A percentile compares a stretch with the other conserved stretches of the same genome.
Evolutionary conservation across 30 jellyfish, hydroid and myxozoan genomes (phyloP).

Genomic region (Rhopilema esculentum): DNA sequence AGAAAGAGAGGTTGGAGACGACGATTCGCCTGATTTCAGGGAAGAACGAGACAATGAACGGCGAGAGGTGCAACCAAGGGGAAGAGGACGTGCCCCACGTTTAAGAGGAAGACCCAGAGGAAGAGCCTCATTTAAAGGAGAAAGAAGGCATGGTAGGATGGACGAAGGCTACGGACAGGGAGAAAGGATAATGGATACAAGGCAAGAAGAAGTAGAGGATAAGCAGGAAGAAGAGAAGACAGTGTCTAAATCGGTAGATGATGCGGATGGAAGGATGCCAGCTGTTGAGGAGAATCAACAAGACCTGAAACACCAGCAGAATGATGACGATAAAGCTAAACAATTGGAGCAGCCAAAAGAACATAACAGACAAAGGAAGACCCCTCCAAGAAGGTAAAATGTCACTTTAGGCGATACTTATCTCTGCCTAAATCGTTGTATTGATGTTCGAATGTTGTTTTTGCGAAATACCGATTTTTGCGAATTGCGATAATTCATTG

Average conservation of each 20-base stretch:
- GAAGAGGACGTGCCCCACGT: conserved; percentile 40
- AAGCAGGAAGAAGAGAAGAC: neutral
- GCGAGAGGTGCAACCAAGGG: conserved; percentile 10
- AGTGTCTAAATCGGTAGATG: neutral
- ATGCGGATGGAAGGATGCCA: neutral
- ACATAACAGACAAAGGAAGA: neutral
- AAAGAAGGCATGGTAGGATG: conserved; percentile 6
- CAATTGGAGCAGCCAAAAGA: neutral
- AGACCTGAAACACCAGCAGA: too few relatives aligned
- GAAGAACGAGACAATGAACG: neutral
- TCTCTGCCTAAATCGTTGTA: too few relatives aligned
- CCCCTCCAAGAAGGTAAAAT: neutral
- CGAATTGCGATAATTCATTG: too few relatives aligned
- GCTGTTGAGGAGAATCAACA: neutral
- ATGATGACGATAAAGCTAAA: neutral
- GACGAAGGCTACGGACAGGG: conserved; percentile 1
- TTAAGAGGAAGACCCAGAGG: conserved; percentile 60
- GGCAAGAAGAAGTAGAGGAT: neutral
- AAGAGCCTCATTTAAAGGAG: conserved; percentile 32
- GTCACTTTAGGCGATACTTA: too few relatives aligned
- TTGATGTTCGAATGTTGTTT: too few relatives aligned
- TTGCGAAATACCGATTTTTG: too few relatives aligned
- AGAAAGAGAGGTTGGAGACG: neutral
- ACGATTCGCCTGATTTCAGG: conserved; percentile 32
- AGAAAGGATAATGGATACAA: neutral